phyloP scores from a whole-genome alignment of 1,140 invertebrate species.

The Antheraea pernyi region DNA sequence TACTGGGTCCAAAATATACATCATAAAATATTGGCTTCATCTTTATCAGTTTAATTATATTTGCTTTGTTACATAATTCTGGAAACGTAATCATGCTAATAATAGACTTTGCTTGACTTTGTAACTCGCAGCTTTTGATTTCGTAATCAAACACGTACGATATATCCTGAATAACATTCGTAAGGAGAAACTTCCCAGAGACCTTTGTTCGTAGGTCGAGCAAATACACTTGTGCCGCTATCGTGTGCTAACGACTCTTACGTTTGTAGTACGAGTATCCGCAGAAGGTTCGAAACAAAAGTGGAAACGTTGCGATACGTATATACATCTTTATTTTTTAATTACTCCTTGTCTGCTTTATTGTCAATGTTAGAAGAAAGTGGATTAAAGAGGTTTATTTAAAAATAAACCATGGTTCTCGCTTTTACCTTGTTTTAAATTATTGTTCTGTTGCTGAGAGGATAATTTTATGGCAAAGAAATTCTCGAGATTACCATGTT shows the following conservation, averaged over 20 bases:
- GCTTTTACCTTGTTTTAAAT: no score
- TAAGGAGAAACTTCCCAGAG: constrained; percentile 17
- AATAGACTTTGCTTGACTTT: neutral
- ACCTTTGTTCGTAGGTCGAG: constrained; percentile 25
- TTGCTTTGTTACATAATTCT: neutral
- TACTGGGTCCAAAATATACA: no score
- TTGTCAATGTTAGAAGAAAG: neutral
- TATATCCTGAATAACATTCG: constrained; percentile 22
- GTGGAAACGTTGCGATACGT: neutral
- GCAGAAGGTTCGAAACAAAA: constrained; percentile 11
- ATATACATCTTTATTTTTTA: neutral
- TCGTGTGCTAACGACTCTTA: constrained; percentile 29
- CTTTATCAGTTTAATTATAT: neutral
- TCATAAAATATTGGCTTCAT: neutral
- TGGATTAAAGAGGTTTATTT: neutral
- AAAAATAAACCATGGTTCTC: no score
- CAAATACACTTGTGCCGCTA: constrained; percentile 27
- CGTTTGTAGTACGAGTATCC: constrained; percentile 24
- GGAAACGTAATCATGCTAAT: constrained; percentile 13
- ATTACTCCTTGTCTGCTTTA: neutral
- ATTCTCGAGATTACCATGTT: no score
- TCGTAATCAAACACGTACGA: constrained; percentile 39
- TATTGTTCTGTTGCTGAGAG: no score
- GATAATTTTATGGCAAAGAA: no score
- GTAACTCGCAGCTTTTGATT: constrained; percentile 30